Base-by-base conservation (phyloP, 2,888 invertebrate species). In the Hemithea aestivaria region DNA sequence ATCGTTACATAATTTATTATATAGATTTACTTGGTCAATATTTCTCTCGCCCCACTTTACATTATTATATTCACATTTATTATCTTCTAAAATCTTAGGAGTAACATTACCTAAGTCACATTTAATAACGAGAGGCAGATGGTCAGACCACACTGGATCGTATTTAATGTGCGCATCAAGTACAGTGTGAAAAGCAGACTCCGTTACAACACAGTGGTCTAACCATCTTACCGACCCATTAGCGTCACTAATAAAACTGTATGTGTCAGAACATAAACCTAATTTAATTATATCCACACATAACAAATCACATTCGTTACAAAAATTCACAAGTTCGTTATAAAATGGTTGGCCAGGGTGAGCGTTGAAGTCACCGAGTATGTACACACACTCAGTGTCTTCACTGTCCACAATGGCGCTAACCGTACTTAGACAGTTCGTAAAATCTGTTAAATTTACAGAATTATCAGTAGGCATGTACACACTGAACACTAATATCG, bases 311-410 rank as follows among this genome's bases (percentile, higher is more conserved):
- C 33, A 25, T 7, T 41, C 39, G 2, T 8, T 9, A 36, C 41
- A 48, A 28, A 44, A 44, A 32, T 26, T 27, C 11, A 25, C 7
- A 7, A 47, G 35, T 21, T 47, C 47, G 11, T 24, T n/a, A 20
- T 22, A 39, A 34, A 42, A 42, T 16, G 8, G 29, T 25, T 33
- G 34, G 20, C 9, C 5, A 6, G 40, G 40, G 10, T 40, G 20
- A 29, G 20, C 2, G 16, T 16, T 16, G 16, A 16, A 16, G 16
- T 16, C 21, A 29, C 21, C 8, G 20, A 29, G 4, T n/a, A n/a
- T n/a, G n/a, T n/a, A n/a, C n/a, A 29, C 29, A 8, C 29, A 29
- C 20, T 29, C 29, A 20, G 21, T 20, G 22, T 23, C 7, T 10
- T 10, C 11, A 23, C 30, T 7, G 9, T 23, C 10, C 22, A 12